Percentiles rank a stretch among this genome's conserved stretches.
These are phyloP conservation scores for Cichladusa arquata DNA, from an alignment of 2,113 vertebrate genomes.

Conservation along the genomic window DNA sequence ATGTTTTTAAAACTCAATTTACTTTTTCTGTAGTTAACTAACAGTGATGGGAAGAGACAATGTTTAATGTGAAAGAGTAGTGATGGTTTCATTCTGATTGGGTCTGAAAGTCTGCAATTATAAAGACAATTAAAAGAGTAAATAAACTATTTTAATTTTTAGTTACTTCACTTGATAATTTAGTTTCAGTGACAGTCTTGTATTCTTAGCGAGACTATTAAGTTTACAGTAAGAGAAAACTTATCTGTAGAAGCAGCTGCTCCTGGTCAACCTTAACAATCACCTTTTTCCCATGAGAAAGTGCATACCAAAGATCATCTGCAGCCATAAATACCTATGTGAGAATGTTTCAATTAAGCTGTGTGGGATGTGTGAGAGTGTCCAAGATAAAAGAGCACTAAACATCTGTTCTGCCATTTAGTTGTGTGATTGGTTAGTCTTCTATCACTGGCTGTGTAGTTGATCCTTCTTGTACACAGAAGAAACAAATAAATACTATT, in stretches of 20 bases:
- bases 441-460: rapidly evolving
- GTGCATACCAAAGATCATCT: background rate
- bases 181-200: background rate
- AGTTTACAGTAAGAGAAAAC: background rate
- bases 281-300: background rate
- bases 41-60: background rate
- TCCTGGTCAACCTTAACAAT: background rate
- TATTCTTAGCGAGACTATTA: background rate
- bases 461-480: background rate
- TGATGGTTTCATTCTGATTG: background rate
- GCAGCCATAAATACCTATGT: background rate
- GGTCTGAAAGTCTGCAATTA: background rate
- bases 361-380: background rate
- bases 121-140: background rate
- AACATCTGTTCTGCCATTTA: background rate
- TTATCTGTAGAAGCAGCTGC: background rate
- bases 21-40: background rate
- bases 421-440: background rate
- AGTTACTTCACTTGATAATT: background rate
- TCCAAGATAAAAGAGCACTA: background rate
- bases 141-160: background rate
- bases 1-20: background rate
- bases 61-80: background rate
- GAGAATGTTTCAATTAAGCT: background rate
- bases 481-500: background rate